Percentiles rank a stretch among this genome's conserved stretches.
Evolutionary conservation across 2,113 vertebrate species (phyloP).

Genomic region (Bostrychus sinensis): DNA sequence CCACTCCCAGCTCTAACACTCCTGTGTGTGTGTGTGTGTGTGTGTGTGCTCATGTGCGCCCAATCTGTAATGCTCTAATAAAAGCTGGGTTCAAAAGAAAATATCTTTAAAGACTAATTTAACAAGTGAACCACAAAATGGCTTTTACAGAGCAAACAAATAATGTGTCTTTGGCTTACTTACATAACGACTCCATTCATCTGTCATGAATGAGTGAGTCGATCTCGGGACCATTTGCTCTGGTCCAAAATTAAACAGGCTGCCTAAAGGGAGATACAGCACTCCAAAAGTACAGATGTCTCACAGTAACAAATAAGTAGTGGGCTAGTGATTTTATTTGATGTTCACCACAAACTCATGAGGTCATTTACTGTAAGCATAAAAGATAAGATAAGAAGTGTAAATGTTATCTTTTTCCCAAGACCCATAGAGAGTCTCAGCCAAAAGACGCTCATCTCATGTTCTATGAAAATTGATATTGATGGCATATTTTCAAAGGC

Average conservation of each 20-base stretch:
- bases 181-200: not conserved
- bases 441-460: no score
- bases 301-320: not conserved
- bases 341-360: not conserved
- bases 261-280: not conserved
- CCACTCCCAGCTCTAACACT: slow-evolving; percentile 35
- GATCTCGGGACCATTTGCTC: not conserved
- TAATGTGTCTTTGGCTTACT: slow-evolving; percentile 1
- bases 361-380: no score
- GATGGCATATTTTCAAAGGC: no score
- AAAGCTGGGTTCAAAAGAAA: slow-evolving; percentile 20
- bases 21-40: slow-evolving; percentile 18
- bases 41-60: no score
- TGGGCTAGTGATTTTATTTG: not conserved
- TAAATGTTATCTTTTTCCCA: no score
- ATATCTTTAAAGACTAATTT: slow-evolving; percentile 4
- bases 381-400: no score
- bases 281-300: not conserved
- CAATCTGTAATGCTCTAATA: slow-evolving; percentile 8
- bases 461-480: no score
- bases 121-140: not conserved
- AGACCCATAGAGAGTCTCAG: no score
- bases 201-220: slow-evolving; percentile 4
- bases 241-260: not conserved
- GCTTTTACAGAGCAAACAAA: not conserved